phyloP scores from a whole-genome alignment of 2,113 vertebrate genomes.

The Cepphus grylle region DNA sequence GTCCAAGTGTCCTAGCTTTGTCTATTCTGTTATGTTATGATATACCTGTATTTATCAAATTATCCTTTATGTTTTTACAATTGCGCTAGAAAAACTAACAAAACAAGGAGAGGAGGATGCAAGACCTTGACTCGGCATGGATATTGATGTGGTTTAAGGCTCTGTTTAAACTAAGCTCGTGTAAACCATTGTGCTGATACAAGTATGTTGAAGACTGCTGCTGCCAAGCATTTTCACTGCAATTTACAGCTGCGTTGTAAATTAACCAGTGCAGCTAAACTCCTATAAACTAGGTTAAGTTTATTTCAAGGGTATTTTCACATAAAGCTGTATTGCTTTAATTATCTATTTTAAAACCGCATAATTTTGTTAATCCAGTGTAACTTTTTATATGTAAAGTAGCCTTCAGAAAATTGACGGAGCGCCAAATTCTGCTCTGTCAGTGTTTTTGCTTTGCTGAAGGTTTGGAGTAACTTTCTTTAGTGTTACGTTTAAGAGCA shows the following conservation, averaged over 20 bases:
- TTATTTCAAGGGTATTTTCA: slow-evolving; percentile 65
- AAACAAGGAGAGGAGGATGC: background rate
- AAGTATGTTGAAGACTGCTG: slow-evolving; percentile 1
- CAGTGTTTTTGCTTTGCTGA: background rate
- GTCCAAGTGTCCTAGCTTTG: background rate
- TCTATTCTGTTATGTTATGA: background rate
- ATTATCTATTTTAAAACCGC: slow-evolving; percentile 58
- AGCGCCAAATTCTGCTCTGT: background rate
- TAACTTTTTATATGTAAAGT: slow-evolving; percentile 66
- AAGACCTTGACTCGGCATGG: slow-evolving; percentile 3
- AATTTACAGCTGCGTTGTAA: slow-evolving; percentile 55
- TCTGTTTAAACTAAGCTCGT: slow-evolving; percentile 22
- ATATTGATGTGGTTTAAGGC: slow-evolving; percentile 54
- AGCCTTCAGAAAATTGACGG: slow-evolving; percentile 38
- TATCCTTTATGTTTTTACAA: background rate
- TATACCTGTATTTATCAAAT: background rate
- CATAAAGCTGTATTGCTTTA: slow-evolving; percentile 59
- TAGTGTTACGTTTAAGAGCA: background rate
- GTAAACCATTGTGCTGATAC: slow-evolving; percentile 56
- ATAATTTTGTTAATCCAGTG: slow-evolving; percentile 57
- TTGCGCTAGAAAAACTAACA: background rate
- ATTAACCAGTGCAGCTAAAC: slow-evolving; percentile 49
- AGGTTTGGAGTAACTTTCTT: background rate
- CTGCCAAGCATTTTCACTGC: slow-evolving; percentile 36
- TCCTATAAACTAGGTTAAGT: slow-evolving; percentile 44